These are phyloP conservation scores for Gadopsis marmoratus DNA, from an alignment of 2,797 vertebrate genomes.

Conservation along the genomic window DNA sequence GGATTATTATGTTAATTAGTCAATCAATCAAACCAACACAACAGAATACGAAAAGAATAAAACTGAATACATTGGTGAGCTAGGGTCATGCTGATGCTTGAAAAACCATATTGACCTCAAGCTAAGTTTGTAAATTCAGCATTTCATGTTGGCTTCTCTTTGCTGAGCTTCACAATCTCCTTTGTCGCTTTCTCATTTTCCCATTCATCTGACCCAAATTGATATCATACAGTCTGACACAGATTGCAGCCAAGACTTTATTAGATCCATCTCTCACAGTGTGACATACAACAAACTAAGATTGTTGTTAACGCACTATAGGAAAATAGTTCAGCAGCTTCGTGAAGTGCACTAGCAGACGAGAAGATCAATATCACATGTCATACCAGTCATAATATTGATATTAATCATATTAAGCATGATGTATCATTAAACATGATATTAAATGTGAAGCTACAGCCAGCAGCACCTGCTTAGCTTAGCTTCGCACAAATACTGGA, in stretches of 20 bases:
- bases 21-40: conserved; percentile 14
- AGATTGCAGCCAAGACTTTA: background rate
- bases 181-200: background rate
- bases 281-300: background rate
- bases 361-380: background rate
- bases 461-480: background rate
- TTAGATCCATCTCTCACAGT: background rate
- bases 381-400: too few relatives aligned
- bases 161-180: background rate
- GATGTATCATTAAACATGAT: too few relatives aligned
- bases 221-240: background rate
- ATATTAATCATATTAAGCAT: too few relatives aligned
- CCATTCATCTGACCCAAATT: background rate
- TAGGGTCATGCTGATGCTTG: background rate
- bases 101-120: background rate
- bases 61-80: fast-evolving
- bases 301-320: background rate
- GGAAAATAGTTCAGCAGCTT: background rate
- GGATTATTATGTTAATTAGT: conserved; percentile 9
- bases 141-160: background rate
- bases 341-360: background rate
- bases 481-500: background rate
- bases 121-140: background rate
- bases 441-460: background rate
- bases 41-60: background rate